Evolutionary conservation across 2,113 vertebrate species (phyloP).

Genomic region (Copsychus sechellarum): DNA sequence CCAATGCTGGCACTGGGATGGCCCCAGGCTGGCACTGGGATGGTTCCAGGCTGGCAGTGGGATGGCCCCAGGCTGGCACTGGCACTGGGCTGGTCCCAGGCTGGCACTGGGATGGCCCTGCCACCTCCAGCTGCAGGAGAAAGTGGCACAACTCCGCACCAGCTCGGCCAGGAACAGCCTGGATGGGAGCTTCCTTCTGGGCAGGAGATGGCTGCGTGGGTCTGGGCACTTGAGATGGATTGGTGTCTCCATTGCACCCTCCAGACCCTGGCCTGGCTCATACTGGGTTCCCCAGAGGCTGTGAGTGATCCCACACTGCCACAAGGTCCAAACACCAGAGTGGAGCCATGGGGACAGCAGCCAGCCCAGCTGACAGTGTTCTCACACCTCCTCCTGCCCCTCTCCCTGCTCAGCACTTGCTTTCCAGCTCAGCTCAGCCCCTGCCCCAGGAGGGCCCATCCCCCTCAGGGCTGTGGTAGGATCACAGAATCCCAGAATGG

Average conservation of each 20-base stretch:
- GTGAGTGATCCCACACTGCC: accelerated
- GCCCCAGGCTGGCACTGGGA: no score
- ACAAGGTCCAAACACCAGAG: background rate
- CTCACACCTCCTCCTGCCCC: background rate
- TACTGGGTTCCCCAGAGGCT: background rate
- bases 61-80: no score
- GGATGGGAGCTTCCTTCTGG: background rate
- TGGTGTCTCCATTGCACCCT: background rate
- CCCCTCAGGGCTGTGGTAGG: background rate
- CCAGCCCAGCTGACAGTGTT: background rate
- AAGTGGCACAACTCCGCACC: background rate
- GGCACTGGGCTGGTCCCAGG: no score
- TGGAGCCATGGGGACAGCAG: background rate
- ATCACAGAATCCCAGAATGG: background rate
- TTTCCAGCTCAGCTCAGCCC: background rate
- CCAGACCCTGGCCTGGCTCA: background rate
- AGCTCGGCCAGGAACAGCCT: accelerated
- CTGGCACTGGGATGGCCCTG: no score
- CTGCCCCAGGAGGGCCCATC: background rate
- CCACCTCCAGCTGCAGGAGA: background rate
- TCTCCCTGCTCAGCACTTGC: background rate
- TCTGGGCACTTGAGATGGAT: background rate
- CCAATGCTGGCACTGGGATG: no score
- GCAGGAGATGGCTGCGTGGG: accelerated
- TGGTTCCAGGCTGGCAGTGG: no score